A percentile compares a stretch with the other conserved stretches of the same genome.
phyloP scores from a whole-genome alignment of 2,888 invertebrate species.

The Sceliomorpha sp. region DNA sequence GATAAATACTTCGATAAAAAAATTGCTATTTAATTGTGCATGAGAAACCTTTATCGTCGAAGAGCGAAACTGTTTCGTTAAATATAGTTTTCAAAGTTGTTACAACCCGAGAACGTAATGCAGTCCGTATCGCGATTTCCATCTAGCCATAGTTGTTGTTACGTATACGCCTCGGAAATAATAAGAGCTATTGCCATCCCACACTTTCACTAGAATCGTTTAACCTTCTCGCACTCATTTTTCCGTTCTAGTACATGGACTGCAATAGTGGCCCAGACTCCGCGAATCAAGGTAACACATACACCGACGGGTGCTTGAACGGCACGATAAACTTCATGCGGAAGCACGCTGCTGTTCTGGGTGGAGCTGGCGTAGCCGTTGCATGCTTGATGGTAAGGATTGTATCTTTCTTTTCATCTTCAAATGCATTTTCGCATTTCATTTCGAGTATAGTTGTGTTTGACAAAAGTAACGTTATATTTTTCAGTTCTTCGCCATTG shows the following conservation, averaged over 20 bases:
- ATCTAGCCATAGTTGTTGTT: too few species aligned
- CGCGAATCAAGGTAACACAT: slow-evolving; percentile 83
- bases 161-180: too few species aligned
- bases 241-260: slow-evolving; percentile 77
- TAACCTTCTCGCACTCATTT: slow-evolving; percentile 60
- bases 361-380: slow-evolving; percentile 90
- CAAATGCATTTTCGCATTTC: too few species aligned
- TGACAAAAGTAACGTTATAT: too few species aligned
- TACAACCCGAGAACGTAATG: too few species aligned
- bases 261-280: slow-evolving; percentile 69
- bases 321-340: slow-evolving; percentile 87
- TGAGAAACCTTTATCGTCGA: too few species aligned
- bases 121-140: too few species aligned
- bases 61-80: too few species aligned
- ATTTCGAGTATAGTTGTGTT: too few species aligned
- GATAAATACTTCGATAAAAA: too few species aligned
- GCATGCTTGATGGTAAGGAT: slow-evolving; percentile 91
- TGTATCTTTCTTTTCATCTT: neutral
- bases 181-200: slow-evolving; percentile 52
- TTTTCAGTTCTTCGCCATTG: slow-evolving; percentile 90
- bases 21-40: too few species aligned
- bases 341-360: slow-evolving; percentile 89
- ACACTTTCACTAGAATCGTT: slow-evolving; percentile 65
- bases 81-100: too few species aligned
- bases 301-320: slow-evolving; percentile 88